Evolutionary conservation across 35 echinoderm and acorn worm genomes (phyloP), one percentile per base, ranked within the genome.

Genomic region (Heliocidaris erythrogramma): DNA sequence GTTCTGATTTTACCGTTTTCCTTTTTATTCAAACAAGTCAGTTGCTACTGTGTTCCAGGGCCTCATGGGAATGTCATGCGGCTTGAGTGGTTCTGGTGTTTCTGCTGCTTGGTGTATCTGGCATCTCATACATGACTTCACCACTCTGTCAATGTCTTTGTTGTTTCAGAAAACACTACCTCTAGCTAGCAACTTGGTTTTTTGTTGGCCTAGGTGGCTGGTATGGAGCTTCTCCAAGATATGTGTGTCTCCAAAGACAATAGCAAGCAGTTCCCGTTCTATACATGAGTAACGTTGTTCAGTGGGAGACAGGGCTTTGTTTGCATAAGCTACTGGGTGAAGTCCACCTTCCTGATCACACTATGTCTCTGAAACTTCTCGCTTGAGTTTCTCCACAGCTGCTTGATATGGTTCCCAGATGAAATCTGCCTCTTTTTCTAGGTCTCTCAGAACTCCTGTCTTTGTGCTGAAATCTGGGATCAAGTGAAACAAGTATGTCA

Each of bases 401-500:
- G 69, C 14, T 84, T 96, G 96, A 49, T 95, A 85, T 29, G 60
- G 59, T 24, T 97, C 30, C 94, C 91, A 93, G 2, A 93, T 29
- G 94, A 90, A 96, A 49, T 32, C 85, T 48, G 47, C 32, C 16
- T 95, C 78, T 86, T 95, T 85, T 18, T 59, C 85, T 10, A 95
- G 94, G 29, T 94, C 93, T 30, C 92, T 29, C 29, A 95, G 50
- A 9, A 53, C 49, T 61, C 94, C 85, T 16, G 95, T 49, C 86
- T 94, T 94, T 16, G 90, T 88, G 27, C 59, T 29, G 50, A 91
- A 94, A 49, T 96, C 59, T 9, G 92, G 86, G 18, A 97, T 95
- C 30, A 94, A 97, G 27, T 90, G 30, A 42, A 61, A 95, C 14
- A 96, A 32, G 92, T 92, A 95, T 4, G 49, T 96, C 27, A 95